phyloP scores from a whole-genome alignment of 2,797 vertebrate species.

The Hafferia zeledoni region DNA sequence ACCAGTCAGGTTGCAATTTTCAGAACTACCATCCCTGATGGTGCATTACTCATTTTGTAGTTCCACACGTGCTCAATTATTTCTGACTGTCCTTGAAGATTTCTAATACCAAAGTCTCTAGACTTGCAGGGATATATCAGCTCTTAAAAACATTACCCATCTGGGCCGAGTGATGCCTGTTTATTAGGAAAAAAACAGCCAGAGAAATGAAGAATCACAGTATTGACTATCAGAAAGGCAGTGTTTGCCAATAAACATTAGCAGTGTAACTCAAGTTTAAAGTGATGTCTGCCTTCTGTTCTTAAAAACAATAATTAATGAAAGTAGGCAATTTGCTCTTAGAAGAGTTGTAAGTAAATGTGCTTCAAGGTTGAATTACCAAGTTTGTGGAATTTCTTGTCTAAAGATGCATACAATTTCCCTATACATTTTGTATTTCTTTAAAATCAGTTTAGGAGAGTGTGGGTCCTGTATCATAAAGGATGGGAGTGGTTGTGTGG shows the following conservation, averaged over 20 bases:
- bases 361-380: background rate
- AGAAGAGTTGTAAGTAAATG: background rate
- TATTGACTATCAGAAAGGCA: background rate
- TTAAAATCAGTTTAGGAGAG: background rate
- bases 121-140: background rate
- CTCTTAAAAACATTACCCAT: background rate
- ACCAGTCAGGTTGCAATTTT: background rate
- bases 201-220: background rate
- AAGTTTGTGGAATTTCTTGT: background rate
- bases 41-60: slow-evolving; percentile 16
- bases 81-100: slow-evolving; percentile 22
- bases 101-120: background rate
- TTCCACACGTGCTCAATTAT: background rate
- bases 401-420: background rate
- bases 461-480: background rate
- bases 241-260: background rate
- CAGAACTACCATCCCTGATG: background rate
- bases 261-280: background rate
- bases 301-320: background rate
- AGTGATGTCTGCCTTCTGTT: background rate
- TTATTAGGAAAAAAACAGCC: background rate
- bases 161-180: background rate
- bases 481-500: background rate
- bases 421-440: background rate
- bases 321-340: background rate